phyloP scores from a whole-genome alignment of 2,113 vertebrate species.

The Nematolebias whitei region DNA sequence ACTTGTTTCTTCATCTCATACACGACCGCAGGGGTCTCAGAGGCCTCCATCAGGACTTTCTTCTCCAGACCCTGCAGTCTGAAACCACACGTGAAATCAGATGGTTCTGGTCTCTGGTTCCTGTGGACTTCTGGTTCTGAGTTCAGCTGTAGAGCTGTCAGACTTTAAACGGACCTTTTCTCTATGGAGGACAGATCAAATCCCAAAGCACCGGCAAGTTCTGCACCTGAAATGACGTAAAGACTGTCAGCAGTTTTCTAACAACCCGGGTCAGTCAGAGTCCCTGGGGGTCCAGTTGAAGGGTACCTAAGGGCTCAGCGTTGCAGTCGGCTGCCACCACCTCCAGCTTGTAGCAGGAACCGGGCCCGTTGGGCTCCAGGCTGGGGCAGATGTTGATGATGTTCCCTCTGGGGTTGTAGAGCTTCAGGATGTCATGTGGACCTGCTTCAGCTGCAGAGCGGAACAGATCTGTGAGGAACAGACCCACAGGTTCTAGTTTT shows the following conservation, averaged over 20 bases:
- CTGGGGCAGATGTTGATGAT: constrained; percentile 82
- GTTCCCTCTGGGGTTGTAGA: constrained; percentile 82
- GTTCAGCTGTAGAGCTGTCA: not conserved
- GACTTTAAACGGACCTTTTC: constrained; percentile 75
- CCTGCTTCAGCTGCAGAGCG: constrained; percentile 80
- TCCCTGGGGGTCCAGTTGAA: not conserved
- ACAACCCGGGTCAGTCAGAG: not conserved
- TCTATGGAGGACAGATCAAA: constrained; percentile 82
- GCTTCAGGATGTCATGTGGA: constrained; percentile 82
- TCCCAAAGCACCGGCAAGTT: constrained; percentile 73
- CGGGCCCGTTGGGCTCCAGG: constrained; percentile 74
- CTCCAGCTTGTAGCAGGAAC: constrained; percentile 79
- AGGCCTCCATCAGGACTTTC: constrained; percentile 72
- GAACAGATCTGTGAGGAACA: constrained; percentile 74
- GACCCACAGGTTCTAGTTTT: too few relatives aligned
- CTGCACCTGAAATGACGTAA: constrained; percentile 55
- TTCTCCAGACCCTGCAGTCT: constrained; percentile 82
- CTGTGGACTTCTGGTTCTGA: not conserved
- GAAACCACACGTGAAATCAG: not conserved
- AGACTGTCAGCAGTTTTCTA: not conserved
- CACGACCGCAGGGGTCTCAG: constrained; percentile 74
- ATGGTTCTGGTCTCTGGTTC: not conserved
- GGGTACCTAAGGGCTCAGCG: constrained; percentile 78
- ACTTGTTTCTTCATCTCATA: constrained; percentile 83
- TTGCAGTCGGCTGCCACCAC: constrained; percentile 81